Percentiles rank a stretch among this genome's conserved stretches.
These are phyloP conservation scores for Amblyraja radiata DNA, from an alignment of 2,797 vertebrate genomes.

Conservation along the genomic window DNA sequence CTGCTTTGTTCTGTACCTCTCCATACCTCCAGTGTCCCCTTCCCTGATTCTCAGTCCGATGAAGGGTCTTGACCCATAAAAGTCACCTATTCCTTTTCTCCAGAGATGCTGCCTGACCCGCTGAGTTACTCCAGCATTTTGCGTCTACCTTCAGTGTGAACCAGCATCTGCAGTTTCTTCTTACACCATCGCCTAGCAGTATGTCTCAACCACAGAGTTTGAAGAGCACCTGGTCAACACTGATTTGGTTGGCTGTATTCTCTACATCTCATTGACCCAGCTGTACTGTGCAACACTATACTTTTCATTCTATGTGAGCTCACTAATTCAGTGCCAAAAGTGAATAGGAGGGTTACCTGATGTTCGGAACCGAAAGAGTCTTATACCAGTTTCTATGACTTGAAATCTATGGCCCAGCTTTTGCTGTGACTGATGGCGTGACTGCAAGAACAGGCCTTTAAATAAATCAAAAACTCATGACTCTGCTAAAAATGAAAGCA, in stretches of 20 bases:
- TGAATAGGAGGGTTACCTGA: not conserved
- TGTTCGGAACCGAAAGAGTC: not conserved
- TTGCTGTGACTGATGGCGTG: not conserved
- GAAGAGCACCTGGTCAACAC: not conserved
- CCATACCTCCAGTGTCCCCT: no score
- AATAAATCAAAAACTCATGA: not conserved
- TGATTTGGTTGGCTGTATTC: no score
- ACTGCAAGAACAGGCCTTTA: not conserved
- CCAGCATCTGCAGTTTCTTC: no score
- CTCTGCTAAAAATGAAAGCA: no score
- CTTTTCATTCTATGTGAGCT: not conserved
- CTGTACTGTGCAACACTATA: not conserved
- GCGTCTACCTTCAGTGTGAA: no score
- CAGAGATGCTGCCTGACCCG: no score
- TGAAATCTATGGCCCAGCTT: not conserved
- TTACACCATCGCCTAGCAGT: not conserved
- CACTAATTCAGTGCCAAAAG: not conserved
- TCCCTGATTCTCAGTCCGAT: no score
- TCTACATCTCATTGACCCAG: not conserved
- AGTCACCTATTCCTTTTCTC: no score
- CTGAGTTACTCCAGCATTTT: no score
- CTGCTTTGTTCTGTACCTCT: no score
- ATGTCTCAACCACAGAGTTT: not conserved
- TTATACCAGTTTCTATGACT: not conserved
- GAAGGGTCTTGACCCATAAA: no score